Percentiles rank a stretch among this genome's conserved stretches.
Conservation (phyloP, 2,113 vertebrate species). For the Choloepus hoffmanni region DNA sequence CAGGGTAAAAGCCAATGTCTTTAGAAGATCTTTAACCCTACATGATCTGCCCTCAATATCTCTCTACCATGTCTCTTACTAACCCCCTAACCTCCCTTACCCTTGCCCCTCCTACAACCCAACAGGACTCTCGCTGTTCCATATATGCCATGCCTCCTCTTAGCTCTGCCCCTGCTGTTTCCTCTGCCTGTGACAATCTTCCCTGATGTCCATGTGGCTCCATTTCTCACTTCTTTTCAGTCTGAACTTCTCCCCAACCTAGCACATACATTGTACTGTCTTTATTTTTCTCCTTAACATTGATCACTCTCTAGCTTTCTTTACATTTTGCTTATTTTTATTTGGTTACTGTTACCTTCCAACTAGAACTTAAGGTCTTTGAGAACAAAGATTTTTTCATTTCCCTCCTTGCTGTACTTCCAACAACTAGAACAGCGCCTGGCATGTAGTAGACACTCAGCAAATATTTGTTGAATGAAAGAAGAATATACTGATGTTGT, state of each 20-base stretch:
- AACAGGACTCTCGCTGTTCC: neutral
- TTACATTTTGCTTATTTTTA: neutral
- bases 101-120: rapidly evolving
- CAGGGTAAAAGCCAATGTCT: neutral
- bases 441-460: neutral
- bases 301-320: neutral
- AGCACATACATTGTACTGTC: neutral
- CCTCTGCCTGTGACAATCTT: neutral
- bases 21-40: neutral
- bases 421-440: neutral
- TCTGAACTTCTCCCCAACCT: neutral
- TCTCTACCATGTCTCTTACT: neutral
- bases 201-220: neutral
- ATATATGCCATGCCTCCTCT: neutral
- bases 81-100: too few relatives aligned
- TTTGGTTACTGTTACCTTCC: neutral
- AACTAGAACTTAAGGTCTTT: neutral
- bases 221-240: neutral
- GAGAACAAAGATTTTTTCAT: neutral
- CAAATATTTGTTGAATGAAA: neutral
- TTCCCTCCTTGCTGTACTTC: neutral
- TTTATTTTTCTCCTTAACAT: neutral
- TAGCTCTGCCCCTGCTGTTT: neutral
- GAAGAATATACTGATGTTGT: neutral
- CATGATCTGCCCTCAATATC: neutral